These are phyloP conservation scores for Delphinapterus leucas DNA, from an alignment of 2,113 vertebrate genomes.

Conservation along the genomic window DNA sequence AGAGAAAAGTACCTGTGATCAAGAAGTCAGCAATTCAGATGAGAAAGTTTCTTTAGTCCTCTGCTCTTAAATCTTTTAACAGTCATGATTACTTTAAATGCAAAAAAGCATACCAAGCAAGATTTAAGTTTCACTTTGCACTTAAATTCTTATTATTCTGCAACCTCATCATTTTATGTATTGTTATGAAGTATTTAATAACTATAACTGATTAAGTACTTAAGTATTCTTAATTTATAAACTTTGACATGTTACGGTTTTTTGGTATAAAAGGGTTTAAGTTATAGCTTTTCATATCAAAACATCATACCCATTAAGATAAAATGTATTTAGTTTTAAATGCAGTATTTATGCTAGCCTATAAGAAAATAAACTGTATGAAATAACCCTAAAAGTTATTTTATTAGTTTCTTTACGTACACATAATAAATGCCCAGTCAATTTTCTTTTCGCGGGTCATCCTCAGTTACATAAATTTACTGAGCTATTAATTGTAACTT, in stretches of 20 bases:
- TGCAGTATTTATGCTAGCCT: background rate
- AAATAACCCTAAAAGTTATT: slow-evolving; percentile 19
- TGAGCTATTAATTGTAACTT: background rate
- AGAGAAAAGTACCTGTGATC: background rate
- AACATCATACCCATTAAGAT: slow-evolving; percentile 1
- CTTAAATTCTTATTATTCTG: slow-evolving; percentile 48
- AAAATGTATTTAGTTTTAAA: slow-evolving; percentile 43
- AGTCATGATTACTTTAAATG: slow-evolving; percentile 7
- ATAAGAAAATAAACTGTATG: slow-evolving; percentile 28
- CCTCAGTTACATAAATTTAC: slow-evolving; percentile 2
- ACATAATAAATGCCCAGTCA: background rate
- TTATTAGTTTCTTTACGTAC: slow-evolving; percentile 4
- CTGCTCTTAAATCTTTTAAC: background rate
- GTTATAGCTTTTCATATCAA: slow-evolving; percentile 11
- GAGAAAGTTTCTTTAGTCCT: slow-evolving; percentile 24
- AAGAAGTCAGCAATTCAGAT: background rate
- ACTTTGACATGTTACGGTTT: slow-evolving; percentile 18
- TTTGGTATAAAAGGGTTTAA: slow-evolving; percentile 7
- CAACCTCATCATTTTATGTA: background rate
- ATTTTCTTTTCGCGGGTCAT: background rate
- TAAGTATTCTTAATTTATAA: background rate
- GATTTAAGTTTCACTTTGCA: slow-evolving; percentile 6
- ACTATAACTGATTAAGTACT: background rate
- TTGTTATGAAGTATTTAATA: background rate
- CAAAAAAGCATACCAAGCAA: background rate